Evolutionary conservation across 2,888 invertebrate genomes (phyloP).

Genomic region (Pseudoips prasinana): DNA sequence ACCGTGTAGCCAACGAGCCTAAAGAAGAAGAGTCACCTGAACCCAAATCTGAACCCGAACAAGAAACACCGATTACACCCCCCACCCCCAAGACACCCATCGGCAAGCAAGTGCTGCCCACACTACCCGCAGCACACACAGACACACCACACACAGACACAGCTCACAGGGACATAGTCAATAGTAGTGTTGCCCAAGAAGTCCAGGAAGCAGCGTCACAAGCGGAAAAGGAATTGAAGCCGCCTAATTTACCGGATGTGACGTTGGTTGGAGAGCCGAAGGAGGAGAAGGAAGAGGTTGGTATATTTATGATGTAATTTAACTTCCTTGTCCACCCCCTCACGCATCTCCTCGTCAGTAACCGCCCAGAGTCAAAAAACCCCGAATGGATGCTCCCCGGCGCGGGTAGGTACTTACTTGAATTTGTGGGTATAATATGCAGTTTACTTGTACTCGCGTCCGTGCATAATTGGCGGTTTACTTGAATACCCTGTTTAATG

Average conservation of each 20-base stretch:
- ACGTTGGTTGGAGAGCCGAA: constrained; percentile 59
- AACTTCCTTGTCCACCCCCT: too few relatives aligned
- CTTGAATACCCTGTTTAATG: too few relatives aligned
- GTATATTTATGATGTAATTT: neutral
- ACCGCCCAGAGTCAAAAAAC: too few relatives aligned
- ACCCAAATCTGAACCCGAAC: constrained; percentile 4
- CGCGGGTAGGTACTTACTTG: too few relatives aligned
- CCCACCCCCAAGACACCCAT: neutral
- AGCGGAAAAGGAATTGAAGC: constrained; percentile 13
- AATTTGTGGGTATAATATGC: too few relatives aligned
- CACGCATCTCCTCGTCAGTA: too few relatives aligned
- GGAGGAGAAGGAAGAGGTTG: constrained; percentile 58
- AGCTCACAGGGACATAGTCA: neutral
- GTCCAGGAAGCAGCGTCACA: constrained; percentile 14
- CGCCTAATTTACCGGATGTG: constrained; percentile 61
- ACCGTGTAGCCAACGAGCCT: constrained; percentile 41
- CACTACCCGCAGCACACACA: too few relatives aligned
- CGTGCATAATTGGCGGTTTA: too few relatives aligned
- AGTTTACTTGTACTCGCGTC: too few relatives aligned
- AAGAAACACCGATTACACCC: neutral
- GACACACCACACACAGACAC: too few relatives aligned
- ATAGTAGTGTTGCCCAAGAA: constrained; percentile 9
- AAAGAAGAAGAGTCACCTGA: constrained; percentile 20
- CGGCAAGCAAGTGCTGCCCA: too few relatives aligned
- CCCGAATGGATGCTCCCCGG: too few relatives aligned